Evolutionary conservation across 1,140 invertebrate species (phyloP).

Genomic region (Lasioglossum baleicum): DNA sequence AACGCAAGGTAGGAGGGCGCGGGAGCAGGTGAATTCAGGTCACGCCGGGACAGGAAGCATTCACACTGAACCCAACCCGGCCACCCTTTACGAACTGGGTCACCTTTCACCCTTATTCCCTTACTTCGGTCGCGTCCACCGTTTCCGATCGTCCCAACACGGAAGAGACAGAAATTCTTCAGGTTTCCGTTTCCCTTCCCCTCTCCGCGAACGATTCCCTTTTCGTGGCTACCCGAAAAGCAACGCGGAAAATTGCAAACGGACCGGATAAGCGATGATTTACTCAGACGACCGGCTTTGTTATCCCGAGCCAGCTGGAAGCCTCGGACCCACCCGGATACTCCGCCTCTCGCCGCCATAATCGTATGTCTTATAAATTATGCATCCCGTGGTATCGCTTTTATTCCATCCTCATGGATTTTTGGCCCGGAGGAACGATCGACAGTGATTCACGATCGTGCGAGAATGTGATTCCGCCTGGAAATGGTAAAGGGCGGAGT

Average conservation of each 20-base stretch:
- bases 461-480: too few relatives aligned
- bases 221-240: not conserved
- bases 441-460: not conserved
- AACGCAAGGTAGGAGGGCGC: conserved; percentile 18
- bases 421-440: not conserved
- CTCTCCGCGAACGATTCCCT: not conserved
- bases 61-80: conserved; percentile 48
- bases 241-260: not conserved
- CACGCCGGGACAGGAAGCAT: conserved; percentile 48
- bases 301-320: not conserved
- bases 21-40: conserved; percentile 44
- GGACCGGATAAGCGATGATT: not conserved
- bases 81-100: conserved; percentile 47
- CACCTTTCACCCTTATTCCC: conserved; percentile 48
- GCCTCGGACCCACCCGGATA: not conserved
- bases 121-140: conserved; percentile 17
- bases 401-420: not conserved
- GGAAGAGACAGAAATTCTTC: not conserved
- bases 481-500: too few relatives aligned
- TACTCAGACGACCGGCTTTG: not conserved
- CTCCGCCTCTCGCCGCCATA: not conserved
- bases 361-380: conserved; percentile 16
- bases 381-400: not conserved
- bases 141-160: conserved; percentile 13
- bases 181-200: not conserved